These are phyloP conservation scores for Urocitellus parryii DNA, from an alignment of 2,113 vertebrate species.

Conservation along the genomic window DNA sequence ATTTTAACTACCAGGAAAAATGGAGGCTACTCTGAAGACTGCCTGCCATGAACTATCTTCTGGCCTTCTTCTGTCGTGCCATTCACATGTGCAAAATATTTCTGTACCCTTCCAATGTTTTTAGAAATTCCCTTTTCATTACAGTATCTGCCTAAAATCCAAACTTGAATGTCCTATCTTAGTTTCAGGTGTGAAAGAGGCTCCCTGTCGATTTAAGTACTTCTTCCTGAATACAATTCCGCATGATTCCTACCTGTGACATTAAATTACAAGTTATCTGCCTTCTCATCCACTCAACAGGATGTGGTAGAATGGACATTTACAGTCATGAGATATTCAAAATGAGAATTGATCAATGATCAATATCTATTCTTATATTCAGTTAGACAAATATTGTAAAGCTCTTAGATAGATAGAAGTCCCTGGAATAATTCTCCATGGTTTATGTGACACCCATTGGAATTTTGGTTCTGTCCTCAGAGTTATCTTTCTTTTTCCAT, in stretches of 20 bases:
- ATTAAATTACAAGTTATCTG: not conserved
- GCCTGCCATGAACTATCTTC: rapidly evolving
- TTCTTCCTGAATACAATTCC: not conserved
- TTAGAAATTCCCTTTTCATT: not conserved
- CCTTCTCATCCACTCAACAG: not conserved
- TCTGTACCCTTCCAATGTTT: not conserved
- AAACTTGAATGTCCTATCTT: not conserved
- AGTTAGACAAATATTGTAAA: not conserved
- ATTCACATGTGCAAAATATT: not conserved
- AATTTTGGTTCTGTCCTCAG: not conserved
- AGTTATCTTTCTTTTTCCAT: not conserved
- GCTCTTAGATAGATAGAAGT: not conserved
- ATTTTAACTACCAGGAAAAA: not conserved
- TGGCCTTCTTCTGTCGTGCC: not conserved
- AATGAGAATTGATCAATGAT: not conserved
- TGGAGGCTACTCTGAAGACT: not conserved
- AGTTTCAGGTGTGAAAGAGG: not conserved
- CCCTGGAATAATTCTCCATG: not conserved
- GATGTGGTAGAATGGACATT: not conserved
- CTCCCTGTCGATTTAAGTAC: not conserved
- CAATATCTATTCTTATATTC: not conserved
- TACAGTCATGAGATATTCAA: not conserved
- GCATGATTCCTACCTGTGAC: not conserved
- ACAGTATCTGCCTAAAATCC: not conserved
- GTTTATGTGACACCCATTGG: not conserved